A percentile compares a stretch with the other conserved stretches of the same genome.
Conservation (phyloP, 2,113 vertebrate genomes). For the Podilymbus podiceps region DNA sequence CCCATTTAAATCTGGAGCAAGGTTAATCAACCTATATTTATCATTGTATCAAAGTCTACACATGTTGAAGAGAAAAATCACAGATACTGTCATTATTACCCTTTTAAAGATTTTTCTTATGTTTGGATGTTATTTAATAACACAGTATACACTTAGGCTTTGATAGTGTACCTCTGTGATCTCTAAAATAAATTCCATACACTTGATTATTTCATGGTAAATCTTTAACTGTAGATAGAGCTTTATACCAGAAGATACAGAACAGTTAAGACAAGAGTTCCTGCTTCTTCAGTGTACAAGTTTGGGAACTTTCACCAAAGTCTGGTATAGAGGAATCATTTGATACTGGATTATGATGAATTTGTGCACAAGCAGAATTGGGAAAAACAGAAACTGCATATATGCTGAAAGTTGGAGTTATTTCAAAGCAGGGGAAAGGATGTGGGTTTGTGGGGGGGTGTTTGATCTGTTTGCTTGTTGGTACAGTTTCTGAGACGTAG, state of each 20-base stretch:
- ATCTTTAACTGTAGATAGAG: not conserved
- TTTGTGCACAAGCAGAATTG: not conserved
- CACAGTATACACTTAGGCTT: not conserved
- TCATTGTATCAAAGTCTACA: not conserved
- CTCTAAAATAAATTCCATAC: not conserved
- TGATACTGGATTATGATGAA: not conserved
- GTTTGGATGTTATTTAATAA: not conserved
- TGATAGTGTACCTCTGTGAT: not conserved
- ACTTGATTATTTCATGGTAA: not conserved
- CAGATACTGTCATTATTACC: not conserved
- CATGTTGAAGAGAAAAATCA: not conserved
- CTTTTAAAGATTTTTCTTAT: not conserved
- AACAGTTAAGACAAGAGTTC: not conserved
- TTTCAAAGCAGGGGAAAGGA: not conserved
- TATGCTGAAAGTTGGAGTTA: not conserved
- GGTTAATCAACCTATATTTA: constrained; percentile 41
- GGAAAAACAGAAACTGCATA: not conserved
- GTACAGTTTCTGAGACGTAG: not conserved
- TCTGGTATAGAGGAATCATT: not conserved
- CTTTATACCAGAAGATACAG: not conserved
- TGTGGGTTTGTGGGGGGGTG: no score
- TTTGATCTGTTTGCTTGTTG: not conserved
- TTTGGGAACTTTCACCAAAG: not conserved
- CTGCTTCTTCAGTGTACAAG: not conserved
- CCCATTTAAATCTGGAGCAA: constrained; percentile 56